These are phyloP conservation scores for Callithrix jacchus DNA, from an alignment of 2,113 vertebrate genomes.

Conservation along the genomic window DNA sequence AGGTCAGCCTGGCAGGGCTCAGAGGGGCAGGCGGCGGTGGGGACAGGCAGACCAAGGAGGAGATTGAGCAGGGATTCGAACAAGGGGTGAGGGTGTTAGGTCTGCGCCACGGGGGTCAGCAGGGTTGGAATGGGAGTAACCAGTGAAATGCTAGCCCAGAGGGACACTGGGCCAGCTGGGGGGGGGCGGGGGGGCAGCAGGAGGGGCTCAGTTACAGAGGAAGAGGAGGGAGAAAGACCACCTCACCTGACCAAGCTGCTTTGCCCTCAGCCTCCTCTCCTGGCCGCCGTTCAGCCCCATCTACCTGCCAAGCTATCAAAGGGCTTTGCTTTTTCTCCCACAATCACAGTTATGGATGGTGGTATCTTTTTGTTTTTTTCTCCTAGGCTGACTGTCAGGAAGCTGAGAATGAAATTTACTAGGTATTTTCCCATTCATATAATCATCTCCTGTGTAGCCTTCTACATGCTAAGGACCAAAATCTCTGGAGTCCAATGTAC, in stretches of 20 bases:
- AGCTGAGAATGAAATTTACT: not conserved
- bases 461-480: not conserved
- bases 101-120: not conserved
- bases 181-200: too few species aligned
- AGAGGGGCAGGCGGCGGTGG: accelerated
- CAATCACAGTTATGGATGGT: accelerated
- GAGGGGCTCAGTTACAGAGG: not conserved
- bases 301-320: not conserved
- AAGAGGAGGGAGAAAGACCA: not conserved
- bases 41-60: not conserved
- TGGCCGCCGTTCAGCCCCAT: too few species aligned
- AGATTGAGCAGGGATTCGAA: not conserved
- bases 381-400: not conserved
- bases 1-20: not conserved
- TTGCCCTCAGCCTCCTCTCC: not conserved
- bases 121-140: not conserved
- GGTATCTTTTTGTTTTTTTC: too few species aligned
- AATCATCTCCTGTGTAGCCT: not conserved
- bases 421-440: not conserved
- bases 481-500: not conserved
- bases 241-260: not conserved
- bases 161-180: not conserved
- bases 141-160: not conserved
- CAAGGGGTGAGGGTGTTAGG: not conserved
- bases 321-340: too few species aligned